These are phyloP conservation scores for Crotalus adamanteus DNA, from an alignment of 2,797 vertebrate genomes.

Conservation along the genomic window DNA sequence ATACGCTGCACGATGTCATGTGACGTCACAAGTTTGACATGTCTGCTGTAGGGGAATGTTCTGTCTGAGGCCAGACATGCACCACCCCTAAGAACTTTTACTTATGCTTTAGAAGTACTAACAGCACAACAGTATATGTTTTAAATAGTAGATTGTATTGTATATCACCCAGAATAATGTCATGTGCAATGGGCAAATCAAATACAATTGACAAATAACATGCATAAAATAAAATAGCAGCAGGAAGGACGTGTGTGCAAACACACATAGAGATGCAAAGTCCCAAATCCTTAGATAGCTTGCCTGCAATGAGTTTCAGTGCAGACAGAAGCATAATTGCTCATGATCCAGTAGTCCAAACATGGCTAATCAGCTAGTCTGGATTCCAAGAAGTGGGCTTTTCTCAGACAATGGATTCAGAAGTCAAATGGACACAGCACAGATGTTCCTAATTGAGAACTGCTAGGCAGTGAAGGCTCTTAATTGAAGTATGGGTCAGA, in stretches of 20 bases:
- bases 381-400: background rate
- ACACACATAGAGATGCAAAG: background rate
- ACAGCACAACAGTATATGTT: background rate
- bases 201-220: background rate
- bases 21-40: too few species aligned
- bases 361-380: background rate
- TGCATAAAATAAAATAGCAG: background rate
- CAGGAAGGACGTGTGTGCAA: background rate
- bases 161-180: background rate
- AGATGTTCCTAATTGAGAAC: background rate
- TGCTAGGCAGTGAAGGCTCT: background rate
- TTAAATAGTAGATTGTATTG: background rate
- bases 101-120: background rate
- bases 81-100: background rate
- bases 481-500: background rate
- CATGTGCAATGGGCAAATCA: background rate
- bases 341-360: background rate
- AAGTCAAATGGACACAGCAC: background rate
- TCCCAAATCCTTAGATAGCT: background rate
- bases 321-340: too few species aligned
- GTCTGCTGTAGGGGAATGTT: background rate
- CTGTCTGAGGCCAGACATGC: background rate
- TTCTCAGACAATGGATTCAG: background rate
- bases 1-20: too few species aligned
- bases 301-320: background rate